Percentiles rank a stretch among this genome's conserved stretches.
phyloP scores from a whole-genome alignment of 2,888 invertebrate genomes.

The Trichacis sp. region DNA sequence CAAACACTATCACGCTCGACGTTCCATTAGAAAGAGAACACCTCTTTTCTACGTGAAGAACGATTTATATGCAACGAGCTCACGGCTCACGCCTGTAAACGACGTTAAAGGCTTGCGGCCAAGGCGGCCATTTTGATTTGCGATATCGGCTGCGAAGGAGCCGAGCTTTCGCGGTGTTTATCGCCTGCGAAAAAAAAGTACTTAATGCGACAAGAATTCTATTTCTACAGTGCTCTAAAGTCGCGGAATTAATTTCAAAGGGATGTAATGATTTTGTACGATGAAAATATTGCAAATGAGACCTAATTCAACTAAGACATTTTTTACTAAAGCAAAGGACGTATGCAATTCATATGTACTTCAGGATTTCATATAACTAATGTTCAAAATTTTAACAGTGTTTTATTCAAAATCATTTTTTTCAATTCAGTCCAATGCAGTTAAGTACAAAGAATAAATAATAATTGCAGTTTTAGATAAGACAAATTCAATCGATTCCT shows the following conservation, averaged over 20 bases:
- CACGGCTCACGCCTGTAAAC: slow-evolving; percentile 26
- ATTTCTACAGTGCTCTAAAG: background rate
- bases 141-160: slow-evolving; percentile 22
- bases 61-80: slow-evolving; percentile 39
- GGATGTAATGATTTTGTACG: too few species aligned
- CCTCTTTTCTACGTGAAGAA: slow-evolving; percentile 21
- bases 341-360: too few species aligned
- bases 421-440: too few species aligned
- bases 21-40: slow-evolving; percentile 31
- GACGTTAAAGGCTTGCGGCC: slow-evolving; percentile 22
- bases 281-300: too few species aligned
- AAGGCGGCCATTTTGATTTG: slow-evolving; percentile 27
- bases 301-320: too few species aligned
- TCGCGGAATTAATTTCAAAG: background rate
- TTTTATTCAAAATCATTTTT: too few species aligned
- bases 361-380: too few species aligned
- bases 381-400: too few species aligned
- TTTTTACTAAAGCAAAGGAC: too few species aligned
- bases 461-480: too few species aligned
- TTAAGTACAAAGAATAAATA: too few species aligned
- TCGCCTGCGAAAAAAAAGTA: background rate
- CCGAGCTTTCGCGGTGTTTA: slow-evolving; percentile 1
- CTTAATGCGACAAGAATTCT: background rate
- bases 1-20: slow-evolving; percentile 34
- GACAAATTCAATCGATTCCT: too few species aligned